Conservation (phyloP, 2,888 invertebrate genomes). For the Dynastes grantii region DNA sequence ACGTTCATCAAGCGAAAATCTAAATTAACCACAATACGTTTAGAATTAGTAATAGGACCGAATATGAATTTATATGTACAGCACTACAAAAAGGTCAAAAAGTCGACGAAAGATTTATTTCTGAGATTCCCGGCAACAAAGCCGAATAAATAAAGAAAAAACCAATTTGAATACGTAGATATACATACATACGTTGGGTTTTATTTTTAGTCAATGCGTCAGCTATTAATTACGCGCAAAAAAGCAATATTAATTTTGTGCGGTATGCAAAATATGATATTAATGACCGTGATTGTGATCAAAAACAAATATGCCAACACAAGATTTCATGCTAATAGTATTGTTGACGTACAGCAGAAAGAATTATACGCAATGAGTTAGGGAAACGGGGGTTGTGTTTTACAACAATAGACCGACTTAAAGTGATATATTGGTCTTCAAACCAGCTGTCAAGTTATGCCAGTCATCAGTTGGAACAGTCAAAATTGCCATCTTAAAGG, state of each 20-base stretch:
- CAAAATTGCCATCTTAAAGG: no score
- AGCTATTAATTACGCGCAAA: conserved; percentile 24
- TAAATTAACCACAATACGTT: background rate
- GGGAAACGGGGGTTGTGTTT: background rate
- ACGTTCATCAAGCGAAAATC: conserved; percentile 11
- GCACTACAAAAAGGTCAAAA: conserved; percentile 18
- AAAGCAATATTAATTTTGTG: background rate
- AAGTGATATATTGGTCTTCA: no score
- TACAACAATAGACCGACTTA: no score
- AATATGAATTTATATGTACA: background rate
- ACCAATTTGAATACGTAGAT: conserved; percentile 24
- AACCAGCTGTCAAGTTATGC: no score
- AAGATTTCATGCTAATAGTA: background rate
- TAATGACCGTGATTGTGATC: conserved; percentile 26
- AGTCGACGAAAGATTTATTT: conserved; percentile 21
- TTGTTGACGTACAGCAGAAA: background rate
- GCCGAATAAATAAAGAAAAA: conserved; percentile 4
- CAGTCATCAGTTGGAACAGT: no score
- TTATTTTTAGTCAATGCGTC: conserved; percentile 40
- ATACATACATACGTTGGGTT: background rate
- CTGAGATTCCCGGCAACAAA: background rate
- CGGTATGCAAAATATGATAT: conserved; percentile 15
- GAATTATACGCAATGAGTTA: background rate
- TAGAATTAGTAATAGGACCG: conserved; percentile 17
- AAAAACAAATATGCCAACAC: conserved; percentile 28